Conservation (phyloP, 2,797 vertebrate genomes). For the Enteromius trimaculatus region DNA sequence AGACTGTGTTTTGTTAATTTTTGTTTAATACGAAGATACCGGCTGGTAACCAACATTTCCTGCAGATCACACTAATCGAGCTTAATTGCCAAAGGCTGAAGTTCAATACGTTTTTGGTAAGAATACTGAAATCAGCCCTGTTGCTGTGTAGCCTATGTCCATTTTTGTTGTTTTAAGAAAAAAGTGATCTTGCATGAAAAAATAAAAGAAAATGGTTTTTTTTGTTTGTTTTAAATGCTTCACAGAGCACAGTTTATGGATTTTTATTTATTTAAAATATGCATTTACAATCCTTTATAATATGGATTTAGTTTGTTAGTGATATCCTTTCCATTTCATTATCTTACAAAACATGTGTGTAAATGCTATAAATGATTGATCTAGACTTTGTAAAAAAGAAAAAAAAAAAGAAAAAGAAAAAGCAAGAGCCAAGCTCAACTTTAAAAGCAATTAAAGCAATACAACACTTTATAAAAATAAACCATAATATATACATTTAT, state of each 20-base stretch:
- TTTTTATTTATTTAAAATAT: not conserved
- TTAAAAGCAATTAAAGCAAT: not conserved
- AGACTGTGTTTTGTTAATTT: slow-evolving; percentile 66
- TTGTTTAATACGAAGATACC: slow-evolving; percentile 46
- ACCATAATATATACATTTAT: not conserved
- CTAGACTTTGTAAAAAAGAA: not conserved
- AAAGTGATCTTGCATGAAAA: not conserved
- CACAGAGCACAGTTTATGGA: not conserved
- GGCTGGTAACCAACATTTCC: slow-evolving; percentile 48
- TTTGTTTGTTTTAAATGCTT: not conserved
- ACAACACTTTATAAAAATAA: not conserved
- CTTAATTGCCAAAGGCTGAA: not conserved
- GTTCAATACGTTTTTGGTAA: slow-evolving; percentile 18
- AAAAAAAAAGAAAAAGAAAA: too few species aligned
- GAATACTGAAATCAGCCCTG: slow-evolving; percentile 4
- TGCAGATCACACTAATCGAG: slow-evolving; percentile 13
- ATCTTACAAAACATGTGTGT: not conserved
- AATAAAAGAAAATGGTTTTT: not conserved
- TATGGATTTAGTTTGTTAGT: not conserved
- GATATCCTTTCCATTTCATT: not conserved
- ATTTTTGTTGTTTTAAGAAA: not conserved
- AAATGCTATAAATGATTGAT: not conserved
- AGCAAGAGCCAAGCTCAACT: not conserved
- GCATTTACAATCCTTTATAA: not conserved
- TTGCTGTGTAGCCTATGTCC: not conserved